These are phyloP conservation scores for Lepidocyrtoides sp. DNA, from an alignment of 2,888 invertebrate genomes.

Conservation along the genomic window DNA sequence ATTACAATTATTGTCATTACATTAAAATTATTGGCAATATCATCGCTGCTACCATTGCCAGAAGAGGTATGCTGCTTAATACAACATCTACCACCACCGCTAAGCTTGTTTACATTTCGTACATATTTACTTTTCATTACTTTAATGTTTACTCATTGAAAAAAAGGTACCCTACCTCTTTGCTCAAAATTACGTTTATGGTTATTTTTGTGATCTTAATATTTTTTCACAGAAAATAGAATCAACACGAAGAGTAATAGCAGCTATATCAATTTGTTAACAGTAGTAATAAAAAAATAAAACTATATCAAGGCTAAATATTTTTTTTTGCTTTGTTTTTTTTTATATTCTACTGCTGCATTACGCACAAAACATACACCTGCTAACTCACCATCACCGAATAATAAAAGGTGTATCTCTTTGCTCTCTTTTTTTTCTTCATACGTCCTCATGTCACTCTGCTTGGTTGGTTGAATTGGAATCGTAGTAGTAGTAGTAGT, in stretches of 20 bases:
- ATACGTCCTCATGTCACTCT: conserved; percentile 12
- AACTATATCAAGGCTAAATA: conserved; percentile 33
- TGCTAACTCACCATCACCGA: not conserved
- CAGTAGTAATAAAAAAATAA: conserved; percentile 3
- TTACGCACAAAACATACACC: not conserved
- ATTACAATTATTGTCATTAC: conserved; percentile 69
- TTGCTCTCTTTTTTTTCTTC: not conserved
- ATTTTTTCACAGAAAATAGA: not conserved
- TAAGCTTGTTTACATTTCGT: not conserved
- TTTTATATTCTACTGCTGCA: not conserved
- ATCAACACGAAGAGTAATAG: not conserved
- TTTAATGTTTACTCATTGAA: conserved; percentile 21
- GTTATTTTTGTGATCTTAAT: conserved; percentile 30
- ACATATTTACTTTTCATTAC: conserved; percentile 51
- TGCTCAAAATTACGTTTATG: not conserved
- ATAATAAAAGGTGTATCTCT: not conserved
- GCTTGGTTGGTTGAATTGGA: conserved; percentile 22
- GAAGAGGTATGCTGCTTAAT: no score
- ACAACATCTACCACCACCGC: not conserved
- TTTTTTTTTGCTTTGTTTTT: not conserved
- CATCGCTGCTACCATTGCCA: not conserved
- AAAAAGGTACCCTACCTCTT: not conserved
- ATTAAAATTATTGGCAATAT: conserved; percentile 67
- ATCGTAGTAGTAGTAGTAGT: not conserved
- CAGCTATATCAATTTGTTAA: conserved; percentile 34